Conservation (phyloP, 2,797 vertebrate species). For the Amazonetta brasiliensis region DNA sequence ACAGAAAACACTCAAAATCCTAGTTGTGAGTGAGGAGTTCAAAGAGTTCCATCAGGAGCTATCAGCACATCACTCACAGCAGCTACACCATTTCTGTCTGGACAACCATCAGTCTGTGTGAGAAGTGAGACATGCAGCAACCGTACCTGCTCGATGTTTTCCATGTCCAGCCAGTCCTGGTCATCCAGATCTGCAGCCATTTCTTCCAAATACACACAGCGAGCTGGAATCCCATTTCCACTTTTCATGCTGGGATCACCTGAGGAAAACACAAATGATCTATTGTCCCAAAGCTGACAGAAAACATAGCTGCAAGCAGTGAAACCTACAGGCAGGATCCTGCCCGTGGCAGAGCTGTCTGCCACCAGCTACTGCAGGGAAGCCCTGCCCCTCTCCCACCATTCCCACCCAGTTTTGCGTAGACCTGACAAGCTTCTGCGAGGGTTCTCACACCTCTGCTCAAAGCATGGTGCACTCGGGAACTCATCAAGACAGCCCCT, state of each 20-base stretch:
- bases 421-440: accelerated
- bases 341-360: neutral
- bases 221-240: conserved; percentile 93
- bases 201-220: conserved; percentile 95
- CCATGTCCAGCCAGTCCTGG: conserved; percentile 99
- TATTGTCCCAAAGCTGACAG: accelerated
- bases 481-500: neutral
- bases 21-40: too few species aligned
- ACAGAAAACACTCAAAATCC: neutral
- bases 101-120: neutral
- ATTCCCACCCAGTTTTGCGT: accelerated
- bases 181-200: conserved; percentile 94
- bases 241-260: conserved; percentile 94
- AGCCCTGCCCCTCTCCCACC: neutral
- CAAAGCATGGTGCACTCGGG: neutral
- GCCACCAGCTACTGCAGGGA: neutral
- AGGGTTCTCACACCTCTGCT: neutral
- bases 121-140: accelerated
- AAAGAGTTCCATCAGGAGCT: too few species aligned
- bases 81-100: neutral
- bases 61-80: neutral
- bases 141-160: conserved; percentile 93
- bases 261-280: conserved; percentile 16
- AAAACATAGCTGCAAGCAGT: accelerated
- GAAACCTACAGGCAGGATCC: too few species aligned